phyloP scores from a whole-genome alignment of 2,797 vertebrate genomes.

The Sebastiscus albofasciatus region DNA sequence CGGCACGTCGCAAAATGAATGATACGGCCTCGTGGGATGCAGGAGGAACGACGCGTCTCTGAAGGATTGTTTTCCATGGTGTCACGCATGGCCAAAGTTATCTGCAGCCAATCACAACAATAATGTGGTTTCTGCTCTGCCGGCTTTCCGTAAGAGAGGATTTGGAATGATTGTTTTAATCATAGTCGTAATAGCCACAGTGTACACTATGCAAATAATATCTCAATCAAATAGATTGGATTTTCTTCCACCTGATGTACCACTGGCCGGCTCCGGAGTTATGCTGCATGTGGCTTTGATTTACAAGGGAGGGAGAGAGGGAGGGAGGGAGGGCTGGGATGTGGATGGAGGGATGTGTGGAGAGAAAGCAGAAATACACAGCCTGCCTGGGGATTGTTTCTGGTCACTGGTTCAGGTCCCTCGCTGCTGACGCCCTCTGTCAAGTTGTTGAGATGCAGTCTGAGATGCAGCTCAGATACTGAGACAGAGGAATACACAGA shows the following conservation, averaged over 20 bases:
- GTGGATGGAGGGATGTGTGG: constrained; percentile 13
- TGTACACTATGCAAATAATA: constrained; percentile 60
- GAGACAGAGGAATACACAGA: constrained; percentile 49
- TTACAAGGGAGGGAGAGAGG: constrained; percentile 27
- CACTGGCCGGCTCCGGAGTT: background rate
- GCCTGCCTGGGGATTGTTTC: constrained; percentile 73
- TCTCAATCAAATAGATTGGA: constrained; percentile 69
- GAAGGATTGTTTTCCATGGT: background rate
- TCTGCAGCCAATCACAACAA: constrained; percentile 42
- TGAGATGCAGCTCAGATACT: constrained; percentile 59
- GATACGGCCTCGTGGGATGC: constrained; percentile 39
- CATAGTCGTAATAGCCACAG: constrained; percentile 45
- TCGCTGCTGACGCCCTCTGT: constrained; percentile 66
- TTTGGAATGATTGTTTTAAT: constrained; percentile 70
- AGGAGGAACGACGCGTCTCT: constrained; percentile 2
- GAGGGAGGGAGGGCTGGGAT: background rate
- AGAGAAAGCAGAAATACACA: constrained; percentile 48
- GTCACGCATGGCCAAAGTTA: constrained; percentile 45
- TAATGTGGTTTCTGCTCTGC: constrained; percentile 45
- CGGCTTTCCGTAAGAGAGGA: constrained; percentile 29
- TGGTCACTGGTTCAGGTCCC: constrained; percentile 79
- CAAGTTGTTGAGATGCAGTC: constrained; percentile 71
- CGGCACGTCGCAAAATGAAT: constrained; percentile 34
- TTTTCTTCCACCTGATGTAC: constrained; percentile 72
- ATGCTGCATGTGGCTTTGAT: constrained; percentile 50